phyloP scores from a whole-genome alignment of 2,888 invertebrate genomes.

The Lepeophtheirus nordmannii region DNA sequence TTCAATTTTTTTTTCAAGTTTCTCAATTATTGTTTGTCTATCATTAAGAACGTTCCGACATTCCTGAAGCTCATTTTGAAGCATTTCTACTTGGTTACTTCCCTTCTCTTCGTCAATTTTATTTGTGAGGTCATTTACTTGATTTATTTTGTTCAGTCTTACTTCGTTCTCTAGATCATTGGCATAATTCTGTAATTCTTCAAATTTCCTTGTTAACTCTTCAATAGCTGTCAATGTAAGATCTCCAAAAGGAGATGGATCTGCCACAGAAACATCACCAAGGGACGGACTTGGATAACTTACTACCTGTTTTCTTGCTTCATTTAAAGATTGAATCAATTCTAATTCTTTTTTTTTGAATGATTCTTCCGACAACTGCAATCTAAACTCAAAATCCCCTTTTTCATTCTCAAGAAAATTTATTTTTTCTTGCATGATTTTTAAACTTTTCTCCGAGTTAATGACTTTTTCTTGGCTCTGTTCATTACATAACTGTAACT shows the following conservation, averaged over 20 bases:
- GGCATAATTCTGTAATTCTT: background rate
- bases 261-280: background rate
- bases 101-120: background rate
- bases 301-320: background rate
- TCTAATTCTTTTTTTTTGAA: constrained; percentile 15
- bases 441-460: too few relatives aligned
- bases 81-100: background rate
- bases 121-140: background rate
- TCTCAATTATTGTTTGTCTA: too few relatives aligned
- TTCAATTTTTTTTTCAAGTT: background rate
- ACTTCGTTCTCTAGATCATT: background rate
- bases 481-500: too few relatives aligned
- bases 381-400: background rate
- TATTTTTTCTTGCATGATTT: background rate
- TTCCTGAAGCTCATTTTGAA: background rate
- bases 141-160: background rate
- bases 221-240: background rate
- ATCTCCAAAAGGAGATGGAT: background rate
- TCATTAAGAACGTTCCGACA: background rate
- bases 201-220: background rate
- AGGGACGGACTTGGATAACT: background rate
- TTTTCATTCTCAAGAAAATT: constrained; percentile 17
- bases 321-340: constrained; percentile 14
- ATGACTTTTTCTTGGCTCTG: too few relatives aligned
- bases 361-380: constrained; percentile 5